Evolutionary conservation across 2,113 vertebrate genomes (phyloP), one percentile per base, ranked within the genome.

Genomic region (Chamaea fasciata): DNA sequence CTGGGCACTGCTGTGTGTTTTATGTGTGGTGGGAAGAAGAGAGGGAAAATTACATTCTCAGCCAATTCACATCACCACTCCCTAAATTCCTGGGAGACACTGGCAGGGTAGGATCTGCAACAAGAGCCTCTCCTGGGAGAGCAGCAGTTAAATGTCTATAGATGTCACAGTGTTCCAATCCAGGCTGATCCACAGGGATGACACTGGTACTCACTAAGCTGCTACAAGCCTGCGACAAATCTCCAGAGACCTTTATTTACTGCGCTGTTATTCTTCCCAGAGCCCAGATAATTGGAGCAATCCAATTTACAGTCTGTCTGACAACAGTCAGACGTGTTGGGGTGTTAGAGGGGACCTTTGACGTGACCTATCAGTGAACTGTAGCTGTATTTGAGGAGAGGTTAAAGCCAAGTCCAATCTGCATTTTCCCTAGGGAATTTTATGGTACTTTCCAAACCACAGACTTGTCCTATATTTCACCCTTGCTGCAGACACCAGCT

Each of bases 221-320:
- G 2, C 37, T 85, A 89, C 41, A 79, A 71, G 69, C n/a, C 65
- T 47, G 30, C 6, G 24, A 70, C 67, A 96, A 95, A 56, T 41
- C 88, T 46, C 85, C n/a, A 17, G 85, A 88, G 94, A 49, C 33
- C 64, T 93, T 70, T 90, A 86, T 89, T 93, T 95, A 64, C 90
- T 88, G 13, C 19, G 16, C 50, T 59, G n/a, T 56, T 64, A 71
- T 90, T 90, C 79, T 81, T 95, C 68, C 71, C 17, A 3, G 59
- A 95, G 47, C 79, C 68, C 24, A 44, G 76, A 60, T 95, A 96
- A 95, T 93, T 96, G 92, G 85, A 93, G 81, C 79, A 83, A 70
- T 83, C 50, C 71, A 80, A 90, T 97, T 94, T 94, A 86, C 87
- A 88, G 64, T 27, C 56, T 80, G 50, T 70, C 64, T 96, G 92